Evolutionary conservation across 1,140 invertebrate genomes (phyloP), one percentile per base, ranked within the genome.

Genomic region (Eurytemora carolleeae): DNA sequence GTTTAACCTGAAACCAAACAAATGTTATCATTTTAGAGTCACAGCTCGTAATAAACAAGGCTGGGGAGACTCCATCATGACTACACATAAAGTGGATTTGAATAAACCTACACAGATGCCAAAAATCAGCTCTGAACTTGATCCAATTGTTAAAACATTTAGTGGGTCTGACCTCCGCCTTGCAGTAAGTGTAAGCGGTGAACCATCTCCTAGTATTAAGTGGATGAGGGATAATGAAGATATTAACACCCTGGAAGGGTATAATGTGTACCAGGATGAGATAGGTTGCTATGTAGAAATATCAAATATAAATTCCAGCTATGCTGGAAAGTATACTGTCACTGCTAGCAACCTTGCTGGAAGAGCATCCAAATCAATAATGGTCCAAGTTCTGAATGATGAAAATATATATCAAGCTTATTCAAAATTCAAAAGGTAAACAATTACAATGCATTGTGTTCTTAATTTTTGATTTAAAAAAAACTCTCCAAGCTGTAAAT

Each of bases 31-130:
- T 67, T 88, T 90, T 71, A 78, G 86, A 57, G 78, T 90, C 17
- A 87, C 86, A 0, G 83, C 86, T 15, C 76, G 84, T 61, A 89
- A 88, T 74, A 79, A 85, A 62, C 86, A 86, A 67, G 87, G 87
- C 22, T 88, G 85, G 85, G 86, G 86, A 1, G 84, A 86, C 66
- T 74, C 84, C 0, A 77, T 82, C 0, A 79, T 80, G 64, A 85
- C 82, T 12, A 75, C 74, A 0, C 73, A 68, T 18, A 72, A 82
- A 0, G 72, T 85, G n/a, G 74, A 74, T 1, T 73, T 87, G 1
- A 80, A 79, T 3, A 75, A 76, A 22, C 31, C 56, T 2, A 56
- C 78, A 31, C 76, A 82, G 69, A 73, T 85, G 67, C 80, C 86
- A 24, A 81, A 12, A 7, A 44, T 44, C 31, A 44, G n/a, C n/a